Conservation (phyloP, 2,113 vertebrate species). For the Orientallactaga bullata region DNA sequence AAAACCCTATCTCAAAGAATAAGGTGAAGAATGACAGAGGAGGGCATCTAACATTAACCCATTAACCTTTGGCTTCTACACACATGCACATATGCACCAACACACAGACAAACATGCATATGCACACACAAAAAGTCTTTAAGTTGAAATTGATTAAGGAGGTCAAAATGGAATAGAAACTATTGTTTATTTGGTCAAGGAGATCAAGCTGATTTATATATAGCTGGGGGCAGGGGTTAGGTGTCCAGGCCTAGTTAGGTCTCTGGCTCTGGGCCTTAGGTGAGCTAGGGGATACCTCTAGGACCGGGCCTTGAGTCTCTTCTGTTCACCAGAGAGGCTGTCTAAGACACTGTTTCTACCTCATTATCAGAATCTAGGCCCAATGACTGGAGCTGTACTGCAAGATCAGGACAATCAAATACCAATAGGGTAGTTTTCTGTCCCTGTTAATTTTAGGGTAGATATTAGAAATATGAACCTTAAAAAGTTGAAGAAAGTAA, state of each 20-base stretch:
- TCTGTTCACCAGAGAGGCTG: neutral
- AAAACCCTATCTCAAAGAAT: too few relatives aligned
- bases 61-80: too few relatives aligned
- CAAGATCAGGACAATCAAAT: neutral
- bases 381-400: neutral
- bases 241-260: too few relatives aligned
- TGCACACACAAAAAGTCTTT: neutral
- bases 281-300: neutral
- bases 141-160: neutral
- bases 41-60: too few relatives aligned
- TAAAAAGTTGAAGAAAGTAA: slow-evolving; percentile 60
- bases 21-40: too few relatives aligned
- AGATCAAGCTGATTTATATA: neutral
- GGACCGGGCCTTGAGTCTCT: neutral
- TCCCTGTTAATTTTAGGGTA: slow-evolving; percentile 58
- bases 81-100: too few relatives aligned
- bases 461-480: slow-evolving; percentile 60
- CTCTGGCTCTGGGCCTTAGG: neutral
- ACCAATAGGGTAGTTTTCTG: neutral
- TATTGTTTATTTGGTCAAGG: neutral
- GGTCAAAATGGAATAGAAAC: slow-evolving; percentile 13
- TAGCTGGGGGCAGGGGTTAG: neutral
- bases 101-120: too few relatives aligned
- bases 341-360: neutral
- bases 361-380: neutral